Evolutionary conservation across 2,797 vertebrate genomes (phyloP).

Genomic region (Balearica regulorum): DNA sequence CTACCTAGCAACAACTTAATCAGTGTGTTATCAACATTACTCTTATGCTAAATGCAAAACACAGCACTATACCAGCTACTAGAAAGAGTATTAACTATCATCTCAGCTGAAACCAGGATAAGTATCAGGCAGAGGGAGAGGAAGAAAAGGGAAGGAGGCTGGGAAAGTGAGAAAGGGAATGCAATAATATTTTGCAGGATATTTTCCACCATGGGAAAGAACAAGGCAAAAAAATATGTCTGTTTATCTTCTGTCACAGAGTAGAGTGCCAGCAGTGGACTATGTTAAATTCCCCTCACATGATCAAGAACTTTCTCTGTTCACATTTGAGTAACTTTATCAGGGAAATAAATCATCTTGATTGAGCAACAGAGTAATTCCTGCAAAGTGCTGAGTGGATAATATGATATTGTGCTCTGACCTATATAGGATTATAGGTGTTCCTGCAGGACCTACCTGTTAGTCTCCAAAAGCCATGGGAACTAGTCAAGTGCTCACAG

Average conservation of each 20-base stretch:
- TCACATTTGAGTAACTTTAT: neutral
- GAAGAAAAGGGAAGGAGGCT: neutral
- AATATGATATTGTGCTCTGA: neutral
- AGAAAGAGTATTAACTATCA: too few relatives aligned
- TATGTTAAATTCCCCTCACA: neutral
- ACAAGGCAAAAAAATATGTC: neutral
- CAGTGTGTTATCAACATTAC: too few relatives aligned
- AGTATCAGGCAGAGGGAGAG: neutral
- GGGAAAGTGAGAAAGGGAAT: neutral
- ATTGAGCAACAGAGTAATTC: neutral
- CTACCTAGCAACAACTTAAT: too few relatives aligned
- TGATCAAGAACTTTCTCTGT: neutral
- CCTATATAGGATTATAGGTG: neutral
- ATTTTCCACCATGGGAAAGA: neutral
- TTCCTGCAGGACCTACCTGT: neutral
- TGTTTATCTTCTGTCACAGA: neutral
- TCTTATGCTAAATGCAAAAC: too few relatives aligned
- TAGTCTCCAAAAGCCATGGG: neutral
- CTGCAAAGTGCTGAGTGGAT: neutral
- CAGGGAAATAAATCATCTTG: neutral
- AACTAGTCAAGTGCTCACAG: fast-evolving
- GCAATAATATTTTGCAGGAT: neutral
- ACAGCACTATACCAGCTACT: too few relatives aligned
- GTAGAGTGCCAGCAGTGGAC: neutral
- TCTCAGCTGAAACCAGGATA: too few relatives aligned